phyloP scores from a whole-genome alignment of 2,888 invertebrate species.

The Lepidocyrtoides sp. region DNA sequence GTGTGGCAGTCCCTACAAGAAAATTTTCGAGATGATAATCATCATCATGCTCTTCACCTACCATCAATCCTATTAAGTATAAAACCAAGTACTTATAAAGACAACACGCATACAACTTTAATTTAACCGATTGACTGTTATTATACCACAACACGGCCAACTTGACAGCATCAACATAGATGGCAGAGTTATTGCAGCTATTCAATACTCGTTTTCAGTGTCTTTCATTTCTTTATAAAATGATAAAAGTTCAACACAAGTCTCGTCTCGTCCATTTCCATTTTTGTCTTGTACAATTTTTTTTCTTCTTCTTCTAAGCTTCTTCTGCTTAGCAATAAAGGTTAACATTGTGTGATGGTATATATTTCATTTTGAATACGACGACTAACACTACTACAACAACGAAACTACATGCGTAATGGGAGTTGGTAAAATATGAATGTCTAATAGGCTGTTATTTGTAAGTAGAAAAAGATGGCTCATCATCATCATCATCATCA shows the following conservation, averaged over 20 bases:
- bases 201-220: conserved; percentile 22
- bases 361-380: conserved; percentile 15
- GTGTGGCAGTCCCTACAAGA: not conserved
- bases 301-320: not conserved
- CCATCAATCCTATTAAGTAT: not conserved
- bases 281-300: conserved; percentile 19
- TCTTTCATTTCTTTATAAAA: conserved; percentile 25
- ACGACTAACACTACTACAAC: not conserved
- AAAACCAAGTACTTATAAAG: not conserved
- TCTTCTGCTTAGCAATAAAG: not conserved
- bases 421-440: conserved; percentile 42
- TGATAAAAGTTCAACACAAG: not conserved
- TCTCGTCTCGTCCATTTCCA: not conserved
- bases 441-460: conserved; percentile 55
- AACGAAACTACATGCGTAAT: conserved; percentile 42
- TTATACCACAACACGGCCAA: not conserved
- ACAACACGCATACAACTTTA: not conserved
- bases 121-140: not conserved
- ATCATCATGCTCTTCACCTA: not conserved
- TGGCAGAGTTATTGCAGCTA: conserved; percentile 1
- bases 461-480: conserved; percentile 54
- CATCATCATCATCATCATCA: conserved; percentile 28
- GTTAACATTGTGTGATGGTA: not conserved
- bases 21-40: not conserved
- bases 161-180: conserved; percentile 25